Evolutionary conservation across 2,797 vertebrate genomes (phyloP), one percentile per base, ranked within the genome.

Genomic region (Melanotaenia pygmaea): DNA sequence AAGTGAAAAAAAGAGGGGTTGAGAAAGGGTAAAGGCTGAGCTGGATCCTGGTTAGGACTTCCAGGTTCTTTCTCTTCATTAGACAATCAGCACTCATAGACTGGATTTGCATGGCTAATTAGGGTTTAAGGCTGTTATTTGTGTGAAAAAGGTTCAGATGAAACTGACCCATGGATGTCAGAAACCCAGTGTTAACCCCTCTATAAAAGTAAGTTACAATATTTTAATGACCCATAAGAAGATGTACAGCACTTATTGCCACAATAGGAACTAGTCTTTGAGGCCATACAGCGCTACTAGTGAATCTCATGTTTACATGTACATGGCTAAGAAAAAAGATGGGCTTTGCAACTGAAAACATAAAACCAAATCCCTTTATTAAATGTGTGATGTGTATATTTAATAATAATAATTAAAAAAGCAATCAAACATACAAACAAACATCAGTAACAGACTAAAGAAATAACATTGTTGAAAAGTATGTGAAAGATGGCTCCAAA

Each of bases 31-130:
- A 69, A 86, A 81, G 70, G 60, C 68, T 85, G 76, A 83, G 79
- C 74, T 83, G 59, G 67, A 72, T 82, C 67, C 76, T 79, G 63
- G 86, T 92, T 93, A 93, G 95, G 95, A 96, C 94, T 91, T 94
- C 73, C 45, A 93, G 83, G 88, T 91, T 94, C 88, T 94, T 96
- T 96, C 91, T 96, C 77, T 60, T 63, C 24, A 82, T 83, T 85
- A 92, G 94, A 97, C 96, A 96, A 96, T 96, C 92, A 92, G 88
- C 92, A 95, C 94, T 96, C 91, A 94, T 91, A 96, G 94, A 94
- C 93, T 96, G 95, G 96, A 98, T 97, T 97, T 97, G 96, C 96
- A 96, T 97, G 93, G 91, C 92, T 97, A 97, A 97, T 97, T 94
- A 95, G 91, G 65, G 82, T 87, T 78, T 74, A 85, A 50, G 65